Conservation (phyloP, 2,113 vertebrate species). For the Cavia aperea region DNA sequence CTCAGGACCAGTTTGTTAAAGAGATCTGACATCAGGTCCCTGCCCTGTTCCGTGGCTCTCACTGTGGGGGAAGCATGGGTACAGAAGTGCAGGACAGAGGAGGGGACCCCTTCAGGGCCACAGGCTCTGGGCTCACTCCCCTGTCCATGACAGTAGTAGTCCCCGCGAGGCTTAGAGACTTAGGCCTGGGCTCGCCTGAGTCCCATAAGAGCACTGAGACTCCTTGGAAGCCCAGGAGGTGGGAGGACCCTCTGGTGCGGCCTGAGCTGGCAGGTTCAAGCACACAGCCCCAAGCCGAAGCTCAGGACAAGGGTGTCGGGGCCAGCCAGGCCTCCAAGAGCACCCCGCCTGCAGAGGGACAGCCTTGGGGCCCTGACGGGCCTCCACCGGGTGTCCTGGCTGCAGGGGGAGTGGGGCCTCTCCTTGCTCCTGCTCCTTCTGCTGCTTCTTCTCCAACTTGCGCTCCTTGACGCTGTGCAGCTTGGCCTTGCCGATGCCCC, state of each 20-base stretch:
- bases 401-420: not conserved
- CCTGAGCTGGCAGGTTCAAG: not conserved
- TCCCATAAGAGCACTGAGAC: not conserved
- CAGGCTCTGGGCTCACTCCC: too few relatives aligned
- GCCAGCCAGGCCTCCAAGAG: not conserved
- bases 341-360: not conserved
- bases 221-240: not conserved
- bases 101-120: too few relatives aligned
- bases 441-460: constrained; percentile 87
- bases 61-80: constrained; percentile 71
- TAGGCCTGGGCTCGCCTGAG: not conserved
- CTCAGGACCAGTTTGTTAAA: constrained; percentile 96
- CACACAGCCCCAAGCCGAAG: not conserved
- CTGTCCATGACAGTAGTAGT: not conserved
- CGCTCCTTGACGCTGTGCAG: constrained; percentile 91
- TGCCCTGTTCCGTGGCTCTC: constrained; percentile 79
- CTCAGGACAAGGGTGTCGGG: not conserved
- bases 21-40: constrained; percentile 96
- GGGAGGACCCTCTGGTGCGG: not conserved
- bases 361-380: not conserved
- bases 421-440: constrained; percentile 98
- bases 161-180: not conserved
- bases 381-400: not conserved
- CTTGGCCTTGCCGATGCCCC: constrained; percentile 86
- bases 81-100: not conserved